phyloP scores from a whole-genome alignment of 2,113 vertebrate genomes.

The Crotalus helleri region DNA sequence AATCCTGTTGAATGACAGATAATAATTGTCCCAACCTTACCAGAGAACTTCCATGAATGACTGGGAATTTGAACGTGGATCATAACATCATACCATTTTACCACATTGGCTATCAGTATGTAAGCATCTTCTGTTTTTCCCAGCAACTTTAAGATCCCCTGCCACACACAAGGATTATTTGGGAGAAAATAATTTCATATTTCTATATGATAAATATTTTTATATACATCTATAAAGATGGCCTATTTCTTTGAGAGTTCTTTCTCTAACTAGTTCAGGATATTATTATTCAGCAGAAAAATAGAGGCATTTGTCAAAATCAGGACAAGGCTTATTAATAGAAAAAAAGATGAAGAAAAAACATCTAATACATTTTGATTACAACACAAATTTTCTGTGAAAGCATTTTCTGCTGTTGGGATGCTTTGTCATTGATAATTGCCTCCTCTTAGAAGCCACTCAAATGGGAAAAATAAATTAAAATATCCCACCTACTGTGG shows the following conservation, averaged over 20 bases:
- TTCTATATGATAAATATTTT: background rate
- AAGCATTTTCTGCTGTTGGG: background rate
- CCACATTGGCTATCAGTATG: background rate
- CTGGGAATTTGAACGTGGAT: background rate
- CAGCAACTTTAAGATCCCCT: background rate
- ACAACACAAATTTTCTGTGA: background rate
- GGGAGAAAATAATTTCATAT: background rate
- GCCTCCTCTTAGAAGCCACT: background rate
- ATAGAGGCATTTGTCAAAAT: slow-evolving; percentile 9
- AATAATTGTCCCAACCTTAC: background rate
- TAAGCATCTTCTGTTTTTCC: background rate
- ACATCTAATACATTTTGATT: background rate
- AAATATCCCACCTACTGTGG: background rate
- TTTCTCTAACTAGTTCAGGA: background rate
- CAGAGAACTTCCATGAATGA: background rate
- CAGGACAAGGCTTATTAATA: background rate
- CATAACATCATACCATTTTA: background rate
- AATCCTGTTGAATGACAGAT: background rate
- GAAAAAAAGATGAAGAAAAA: background rate
- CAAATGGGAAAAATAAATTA: background rate
- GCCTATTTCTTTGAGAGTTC: background rate
- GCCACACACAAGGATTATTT: background rate
- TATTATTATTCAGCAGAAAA: slow-evolving; percentile 21
- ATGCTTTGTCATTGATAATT: background rate
- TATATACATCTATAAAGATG: background rate